A percentile compares a stretch with the other conserved stretches of the same genome.
Conservation (phyloP, 2,797 vertebrate genomes). For the Champsocephalus esox region DNA sequence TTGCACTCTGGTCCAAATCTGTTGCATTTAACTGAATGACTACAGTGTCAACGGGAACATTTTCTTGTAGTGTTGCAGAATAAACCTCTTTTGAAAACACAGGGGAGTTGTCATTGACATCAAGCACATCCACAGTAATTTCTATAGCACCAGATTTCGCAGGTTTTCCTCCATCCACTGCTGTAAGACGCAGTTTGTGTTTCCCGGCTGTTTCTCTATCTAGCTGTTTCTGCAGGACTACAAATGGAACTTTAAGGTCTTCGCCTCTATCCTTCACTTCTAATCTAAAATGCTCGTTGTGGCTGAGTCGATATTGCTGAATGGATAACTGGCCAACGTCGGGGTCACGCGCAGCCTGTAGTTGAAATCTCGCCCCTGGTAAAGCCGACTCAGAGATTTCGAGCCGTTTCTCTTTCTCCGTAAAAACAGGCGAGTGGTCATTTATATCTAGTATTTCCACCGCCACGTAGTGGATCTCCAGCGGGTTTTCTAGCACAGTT, state of each 20-base stretch:
- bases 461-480: conserved; percentile 75
- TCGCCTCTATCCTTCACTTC: conserved; percentile 71
- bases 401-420: conserved; percentile 73
- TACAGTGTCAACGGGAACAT: conserved; percentile 57
- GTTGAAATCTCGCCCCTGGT: conserved; percentile 71
- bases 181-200: conserved; percentile 64
- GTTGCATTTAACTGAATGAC: conserved; percentile 73
- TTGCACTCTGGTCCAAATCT: conserved; percentile 69
- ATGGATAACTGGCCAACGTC: conserved; percentile 71
- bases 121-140: conserved; percentile 72
- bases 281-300: conserved; percentile 70
- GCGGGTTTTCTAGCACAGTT: conserved; percentile 77
- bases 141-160: conserved; percentile 65
- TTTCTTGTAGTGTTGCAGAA: conserved; percentile 67
- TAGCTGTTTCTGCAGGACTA: conserved; percentile 74
- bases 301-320: conserved; percentile 71
- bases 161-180: conserved; percentile 73
- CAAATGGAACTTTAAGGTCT: conserved; percentile 70
- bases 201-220: conserved; percentile 68
- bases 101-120: conserved; percentile 80
- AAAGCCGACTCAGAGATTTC: conserved; percentile 75
- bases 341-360: conserved; percentile 68
- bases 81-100: conserved; percentile 56
- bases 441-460: conserved; percentile 78
- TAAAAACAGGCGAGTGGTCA: conserved; percentile 71